A percentile compares a stretch with the other conserved stretches of the same genome.
phyloP scores from a whole-genome alignment of 2,113 vertebrate genomes.

The Festucalex cinctus region DNA sequence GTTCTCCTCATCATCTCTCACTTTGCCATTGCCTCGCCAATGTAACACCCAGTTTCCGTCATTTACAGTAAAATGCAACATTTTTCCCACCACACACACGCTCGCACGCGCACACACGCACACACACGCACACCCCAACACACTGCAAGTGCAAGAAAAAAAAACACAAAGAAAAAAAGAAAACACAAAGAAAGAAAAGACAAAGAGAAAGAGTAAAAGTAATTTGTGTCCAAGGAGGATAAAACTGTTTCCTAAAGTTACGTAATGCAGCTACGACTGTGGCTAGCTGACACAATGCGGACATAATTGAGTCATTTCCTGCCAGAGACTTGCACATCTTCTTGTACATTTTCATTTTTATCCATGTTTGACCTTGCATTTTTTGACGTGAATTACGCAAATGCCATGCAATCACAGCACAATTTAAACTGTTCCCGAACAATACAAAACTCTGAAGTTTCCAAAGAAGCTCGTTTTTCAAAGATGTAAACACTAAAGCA shows the following conservation, averaged over 20 bases:
- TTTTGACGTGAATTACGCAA: background rate
- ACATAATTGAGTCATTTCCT: background rate
- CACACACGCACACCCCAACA: too few species aligned
- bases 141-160: too few species aligned
- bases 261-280: conserved; percentile 16
- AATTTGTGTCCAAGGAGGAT: background rate
- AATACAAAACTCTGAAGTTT: background rate
- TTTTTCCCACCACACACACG: too few species aligned
- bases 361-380: background rate
- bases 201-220: background rate
- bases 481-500: background rate
- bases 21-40: too few species aligned
- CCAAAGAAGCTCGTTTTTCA: background rate
- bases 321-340: background rate
- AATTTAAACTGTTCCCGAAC: background rate
- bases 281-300: conserved; percentile 1
- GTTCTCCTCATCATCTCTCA: too few species aligned
- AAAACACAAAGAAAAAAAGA: too few species aligned
- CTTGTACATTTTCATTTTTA: background rate
- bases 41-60: too few species aligned
- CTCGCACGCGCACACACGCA: too few species aligned
- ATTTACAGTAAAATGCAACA: too few species aligned
- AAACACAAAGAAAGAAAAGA: background rate
- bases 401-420: background rate
- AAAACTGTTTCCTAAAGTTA: conserved; percentile 20